A percentile compares a stretch with the other conserved stretches of the same genome.
phyloP scores from a whole-genome alignment of 2,888 invertebrate genomes.

The Halictus quadricinctus region DNA sequence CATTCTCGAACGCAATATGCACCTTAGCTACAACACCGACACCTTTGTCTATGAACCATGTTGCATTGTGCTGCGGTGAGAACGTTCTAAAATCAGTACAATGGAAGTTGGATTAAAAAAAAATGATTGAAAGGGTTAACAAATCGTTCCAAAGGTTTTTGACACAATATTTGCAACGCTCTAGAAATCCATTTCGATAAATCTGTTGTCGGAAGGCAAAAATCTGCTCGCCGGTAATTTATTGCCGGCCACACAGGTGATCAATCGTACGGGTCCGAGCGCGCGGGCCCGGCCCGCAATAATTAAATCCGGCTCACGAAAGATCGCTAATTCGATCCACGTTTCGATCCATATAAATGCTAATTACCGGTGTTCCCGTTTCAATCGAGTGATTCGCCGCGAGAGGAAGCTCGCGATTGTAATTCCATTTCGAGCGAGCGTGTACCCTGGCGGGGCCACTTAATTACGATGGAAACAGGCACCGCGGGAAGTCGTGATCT shows the following conservation, averaged over 20 bases:
- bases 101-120: not conserved
- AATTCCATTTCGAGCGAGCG: conserved; percentile 54
- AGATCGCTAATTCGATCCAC: conserved; percentile 55
- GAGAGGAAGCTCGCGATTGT: conserved; percentile 24
- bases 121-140: not conserved
- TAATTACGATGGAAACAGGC: conserved; percentile 52
- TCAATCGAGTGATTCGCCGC: conserved; percentile 46
- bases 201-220: not conserved
- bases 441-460: conserved; percentile 23
- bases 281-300: conserved; percentile 24
- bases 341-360: conserved; percentile 52
- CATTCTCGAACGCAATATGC: not conserved
- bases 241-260: conserved; percentile 14
- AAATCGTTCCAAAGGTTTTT: not conserved
- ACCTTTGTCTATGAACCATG: not conserved
- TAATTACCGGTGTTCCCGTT: conserved; percentile 58
- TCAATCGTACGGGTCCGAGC: conserved; percentile 31
- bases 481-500: conserved; percentile 47
- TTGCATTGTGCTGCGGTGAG: not conserved
- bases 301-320: conserved; percentile 48
- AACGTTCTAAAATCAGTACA: not conserved
- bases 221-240: conserved; percentile 16
- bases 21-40: not conserved
- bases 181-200: not conserved
- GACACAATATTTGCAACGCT: not conserved